These are phyloP conservation scores for Drosophila paulistorum DNA, from an alignment of 1,140 invertebrate genomes.

Conservation along the genomic window DNA sequence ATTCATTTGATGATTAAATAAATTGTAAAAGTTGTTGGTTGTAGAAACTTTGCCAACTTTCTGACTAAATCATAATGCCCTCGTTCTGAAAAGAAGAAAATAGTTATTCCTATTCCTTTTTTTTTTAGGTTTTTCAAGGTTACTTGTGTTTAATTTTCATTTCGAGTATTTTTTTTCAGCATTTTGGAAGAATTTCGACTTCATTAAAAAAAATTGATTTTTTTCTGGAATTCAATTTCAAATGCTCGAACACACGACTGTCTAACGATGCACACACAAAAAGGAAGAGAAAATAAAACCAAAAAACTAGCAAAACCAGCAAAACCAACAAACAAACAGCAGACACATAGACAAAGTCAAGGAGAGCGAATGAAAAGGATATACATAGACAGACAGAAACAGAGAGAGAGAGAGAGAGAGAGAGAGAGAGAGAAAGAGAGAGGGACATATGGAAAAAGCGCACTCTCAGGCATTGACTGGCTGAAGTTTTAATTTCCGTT, in stretches of 20 bases:
- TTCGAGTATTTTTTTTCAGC: constrained; percentile 8
- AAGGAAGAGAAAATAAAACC: neutral
- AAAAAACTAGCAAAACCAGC: constrained; percentile 1
- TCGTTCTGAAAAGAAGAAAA: neutral
- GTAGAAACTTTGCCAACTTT: neutral
- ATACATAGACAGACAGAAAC: too few relatives aligned
- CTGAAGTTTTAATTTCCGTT: constrained; percentile 72
- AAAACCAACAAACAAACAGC: neutral
- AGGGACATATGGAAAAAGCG: neutral
- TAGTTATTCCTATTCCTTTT: neutral
- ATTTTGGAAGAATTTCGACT: constrained; percentile 47
- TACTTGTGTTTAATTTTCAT: constrained; percentile 9
- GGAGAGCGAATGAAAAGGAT: neutral
- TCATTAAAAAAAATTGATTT: constrained; percentile 52
- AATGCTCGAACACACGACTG: constrained; percentile 20
- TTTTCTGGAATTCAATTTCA: constrained; percentile 42
- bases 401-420: neutral
- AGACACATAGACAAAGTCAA: neutral
- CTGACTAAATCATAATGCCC: neutral
- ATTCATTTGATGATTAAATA: too few relatives aligned
- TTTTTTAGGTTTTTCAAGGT: neutral
- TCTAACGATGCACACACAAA: constrained; percentile 36
- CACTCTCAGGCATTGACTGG: constrained; percentile 15
- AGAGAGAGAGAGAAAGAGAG: neutral
- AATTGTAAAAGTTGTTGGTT: too few relatives aligned